A percentile compares a stretch with the other conserved stretches of the same genome.
Conservation (phyloP, 2,113 vertebrate species). For the Bothrops jararaca region DNA sequence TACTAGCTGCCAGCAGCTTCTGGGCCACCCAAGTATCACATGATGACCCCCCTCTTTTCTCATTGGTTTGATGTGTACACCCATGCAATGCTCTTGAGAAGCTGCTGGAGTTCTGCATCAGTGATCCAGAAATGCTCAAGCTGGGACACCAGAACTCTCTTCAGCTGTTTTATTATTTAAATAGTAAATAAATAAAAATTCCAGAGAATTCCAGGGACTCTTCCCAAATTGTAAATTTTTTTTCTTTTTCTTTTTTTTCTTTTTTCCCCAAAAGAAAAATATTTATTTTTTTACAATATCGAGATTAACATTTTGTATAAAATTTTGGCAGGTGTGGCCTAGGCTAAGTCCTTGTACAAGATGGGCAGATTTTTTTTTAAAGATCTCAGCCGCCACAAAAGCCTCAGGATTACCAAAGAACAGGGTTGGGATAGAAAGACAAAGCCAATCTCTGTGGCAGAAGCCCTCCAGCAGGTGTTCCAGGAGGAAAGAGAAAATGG, state of each 20-base stretch:
- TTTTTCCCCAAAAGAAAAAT: conserved; percentile 54
- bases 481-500: conserved; percentile 49
- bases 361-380: conserved; percentile 31
- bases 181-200: background rate
- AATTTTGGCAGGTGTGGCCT: conserved; percentile 64
- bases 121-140: background rate
- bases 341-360: conserved; percentile 56
- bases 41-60: background rate
- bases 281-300: conserved; percentile 74
- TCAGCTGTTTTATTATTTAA: background rate
- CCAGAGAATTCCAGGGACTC: background rate
- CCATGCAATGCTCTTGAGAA: background rate
- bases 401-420: conserved; percentile 25
- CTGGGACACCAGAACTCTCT: background rate
- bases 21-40: background rate
- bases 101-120: background rate
- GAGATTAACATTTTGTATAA: conserved; percentile 72
- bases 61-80: too few species aligned
- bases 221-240: too few species aligned
- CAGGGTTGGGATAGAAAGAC: conserved; percentile 4
- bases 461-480: conserved; percentile 58
- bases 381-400: conserved; percentile 45
- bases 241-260: too few species aligned
- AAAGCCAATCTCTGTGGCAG: conserved; percentile 34
- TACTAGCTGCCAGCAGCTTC: background rate